Evolutionary conservation across 2,113 vertebrate genomes (phyloP), one percentile per base, ranked within the genome.

Genomic region (Phylloscopus whistleri): DNA sequence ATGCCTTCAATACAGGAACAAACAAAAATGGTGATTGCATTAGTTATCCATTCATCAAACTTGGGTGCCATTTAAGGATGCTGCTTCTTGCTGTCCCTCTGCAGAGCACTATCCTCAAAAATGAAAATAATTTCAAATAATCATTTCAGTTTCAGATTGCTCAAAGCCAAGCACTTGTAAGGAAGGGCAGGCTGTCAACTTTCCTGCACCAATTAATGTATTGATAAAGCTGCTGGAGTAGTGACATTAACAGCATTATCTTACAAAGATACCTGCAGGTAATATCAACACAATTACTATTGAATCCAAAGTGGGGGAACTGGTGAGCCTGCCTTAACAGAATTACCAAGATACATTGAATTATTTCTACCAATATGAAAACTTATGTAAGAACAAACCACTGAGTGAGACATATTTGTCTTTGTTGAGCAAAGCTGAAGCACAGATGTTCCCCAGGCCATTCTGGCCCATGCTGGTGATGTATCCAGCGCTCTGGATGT

Each of bases 251-350:
- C 92, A 95, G 73, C 69, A 82, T 66, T 89, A 87, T 83, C 67
- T 62, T 90, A 84, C 64, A 93, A 89, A 93, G 75, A 90, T 86
- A 95, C 89, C 95, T 93, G 87, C 82, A 93, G 95, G 84, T 95
- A 91, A 90, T 88, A 94, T 43, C 94, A 96, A 96, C 62, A 8
- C 82, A 93, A 91, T 97, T 94, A 95, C 84, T 84, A 95, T 91
- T 92, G 95, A 95, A 94, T 91, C 58, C 51, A 66, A 89, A 72
- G 73, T 75, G 83, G 68, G 67, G 69, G 73, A 80, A 88, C 59
- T 49, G 82, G 74, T 86, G 68, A 94, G 82, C 41, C 78, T 72
- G 56, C 56, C 60, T 81, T 94, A 96, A 97, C 64, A 87, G 37
- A 93, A 97, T 96, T 96, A 95, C 58, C 30, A 16, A 76, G 82